phyloP scores from a whole-genome alignment of 2,888 invertebrate genomes.

The Nezara viridula region DNA sequence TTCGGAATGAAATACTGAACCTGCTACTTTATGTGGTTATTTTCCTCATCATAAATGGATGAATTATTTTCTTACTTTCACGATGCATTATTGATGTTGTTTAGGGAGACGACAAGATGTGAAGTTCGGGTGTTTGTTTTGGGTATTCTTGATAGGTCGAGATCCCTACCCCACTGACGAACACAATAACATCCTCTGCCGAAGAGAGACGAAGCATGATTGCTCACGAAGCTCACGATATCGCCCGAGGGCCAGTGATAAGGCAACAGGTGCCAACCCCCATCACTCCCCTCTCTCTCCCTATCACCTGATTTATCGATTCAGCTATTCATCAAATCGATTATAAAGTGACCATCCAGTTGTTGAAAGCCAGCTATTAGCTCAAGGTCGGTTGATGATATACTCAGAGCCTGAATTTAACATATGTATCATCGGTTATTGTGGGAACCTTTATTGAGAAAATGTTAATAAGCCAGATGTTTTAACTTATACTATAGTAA shows the following conservation, averaged over 20 bases:
- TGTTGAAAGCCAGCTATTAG: conserved; percentile 3
- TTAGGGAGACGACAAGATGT: too few species aligned
- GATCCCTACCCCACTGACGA: background rate
- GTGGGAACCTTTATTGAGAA: background rate
- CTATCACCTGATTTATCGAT: conserved; percentile 25
- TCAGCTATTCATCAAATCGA: conserved; percentile 12
- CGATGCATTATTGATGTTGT: too few species aligned
- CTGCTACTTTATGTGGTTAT: too few species aligned
- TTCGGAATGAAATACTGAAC: too few species aligned
- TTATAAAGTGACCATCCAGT: background rate
- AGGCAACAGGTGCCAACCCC: background rate
- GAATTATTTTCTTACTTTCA: too few species aligned
- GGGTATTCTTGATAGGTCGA: background rate
- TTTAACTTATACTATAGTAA: too few species aligned
- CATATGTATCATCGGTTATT: background rate
- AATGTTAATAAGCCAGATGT: background rate
- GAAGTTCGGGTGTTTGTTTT: background rate
- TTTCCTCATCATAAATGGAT: too few species aligned
- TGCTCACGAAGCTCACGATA: conserved; percentile 46
- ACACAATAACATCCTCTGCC: background rate
- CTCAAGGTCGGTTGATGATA: background rate
- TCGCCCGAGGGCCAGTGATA: background rate
- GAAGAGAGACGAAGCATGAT: background rate
- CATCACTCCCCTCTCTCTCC: background rate
- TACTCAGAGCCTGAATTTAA: background rate